Base-by-base conservation (phyloP, 2,888 invertebrate species). In the Lepidochrysops patricia region DNA sequence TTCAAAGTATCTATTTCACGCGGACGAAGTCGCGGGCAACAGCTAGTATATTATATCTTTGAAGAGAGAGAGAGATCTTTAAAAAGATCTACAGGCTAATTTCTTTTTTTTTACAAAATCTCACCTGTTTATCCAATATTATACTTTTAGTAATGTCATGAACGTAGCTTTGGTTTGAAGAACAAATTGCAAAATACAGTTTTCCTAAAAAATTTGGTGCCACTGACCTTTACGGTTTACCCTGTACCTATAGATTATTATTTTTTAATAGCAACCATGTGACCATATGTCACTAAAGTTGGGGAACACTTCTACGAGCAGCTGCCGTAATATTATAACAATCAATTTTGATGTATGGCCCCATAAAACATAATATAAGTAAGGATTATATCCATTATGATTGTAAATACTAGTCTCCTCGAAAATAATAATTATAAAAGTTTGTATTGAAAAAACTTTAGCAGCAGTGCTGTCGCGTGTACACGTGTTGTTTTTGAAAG, bases 11-110 rank as follows among this genome's bases (percentile, higher is more conserved):
- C n/a, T n/a, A n/a, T n/a, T n/a, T n/a, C n/a, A n/a, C n/a, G n/a
- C n/a, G n/a, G n/a, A n/a, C n/a, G n/a, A n/a, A n/a, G n/a, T n/a
- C n/a, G n/a, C n/a, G n/a, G n/a, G n/a, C n/a, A n/a, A n/a, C n/a
- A n/a, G n/a, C n/a, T n/a, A n/a, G n/a, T n/a, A n/a, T n/a, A n/a
- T 59, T 61, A 23, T 19, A 43, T 43, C 43, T 43, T 43, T 12
- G 7, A 37, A 37, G 15, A 37, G 15, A 0, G n/a, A n/a, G n/a
- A n/a, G n/a, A n/a, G n/a, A n/a, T n/a, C n/a, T n/a, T n/a, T n/a
- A n/a, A n/a, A n/a, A n/a, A n/a, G n/a, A n/a, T n/a, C n/a, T 29
- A 29, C 2, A 29, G 19, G 37, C 5, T n/a, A 29, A 29, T 9
- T 9, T 29, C 6, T 9, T 29, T 4, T 6, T 29, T 1, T 9